Percentiles rank a stretch among this genome's conserved stretches.
These are phyloP conservation scores for Liopterus haemorrhoidalis DNA, from an alignment of 2,888 invertebrate species.

Conservation along the genomic window DNA sequence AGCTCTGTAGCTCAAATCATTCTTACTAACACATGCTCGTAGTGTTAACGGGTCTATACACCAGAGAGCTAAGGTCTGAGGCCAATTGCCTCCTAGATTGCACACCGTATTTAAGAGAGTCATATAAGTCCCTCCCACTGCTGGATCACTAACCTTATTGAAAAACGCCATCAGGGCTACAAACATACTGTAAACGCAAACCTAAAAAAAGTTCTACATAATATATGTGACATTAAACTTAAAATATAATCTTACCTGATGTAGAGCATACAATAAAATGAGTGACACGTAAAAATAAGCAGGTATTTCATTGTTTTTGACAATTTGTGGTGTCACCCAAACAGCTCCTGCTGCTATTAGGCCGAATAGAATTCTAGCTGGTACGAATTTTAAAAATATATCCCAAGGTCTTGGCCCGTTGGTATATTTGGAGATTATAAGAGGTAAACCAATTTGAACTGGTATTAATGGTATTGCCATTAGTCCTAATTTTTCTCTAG, in stretches of 20 bases:
- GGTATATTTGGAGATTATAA: constrained; percentile 63
- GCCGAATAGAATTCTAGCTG: constrained; percentile 79
- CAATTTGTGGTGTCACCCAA: constrained; percentile 72
- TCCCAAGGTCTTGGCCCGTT: constrained; percentile 81
- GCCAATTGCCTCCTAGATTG: constrained; percentile 98
- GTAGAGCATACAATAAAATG: constrained; percentile 74
- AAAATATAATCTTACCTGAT: constrained; percentile 63
- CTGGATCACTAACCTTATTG: constrained; percentile 92
- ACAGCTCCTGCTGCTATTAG: constrained; percentile 78
- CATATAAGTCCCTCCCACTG: constrained; percentile 98
- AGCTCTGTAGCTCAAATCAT: constrained; percentile 42
- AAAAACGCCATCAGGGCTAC: constrained; percentile 97
- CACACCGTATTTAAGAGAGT: constrained; percentile 92
- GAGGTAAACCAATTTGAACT: constrained; percentile 81
- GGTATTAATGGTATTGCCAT: constrained; percentile 92
- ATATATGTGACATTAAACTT: neutral
- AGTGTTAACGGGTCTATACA: constrained; percentile 84
- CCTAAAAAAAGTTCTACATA: constrained; percentile 50
- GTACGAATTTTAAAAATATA: constrained; percentile 82
- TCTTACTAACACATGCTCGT: constrained; percentile 58
- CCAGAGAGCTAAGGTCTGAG: constrained; percentile 84
- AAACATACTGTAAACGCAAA: constrained; percentile 93
- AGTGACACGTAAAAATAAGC: constrained; percentile 71
- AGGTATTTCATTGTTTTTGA: constrained; percentile 56
- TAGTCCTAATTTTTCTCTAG: constrained; percentile 88